Evolutionary conservation across 2,113 vertebrate genomes (phyloP).

Genomic region (Ceratotherium simum): DNA sequence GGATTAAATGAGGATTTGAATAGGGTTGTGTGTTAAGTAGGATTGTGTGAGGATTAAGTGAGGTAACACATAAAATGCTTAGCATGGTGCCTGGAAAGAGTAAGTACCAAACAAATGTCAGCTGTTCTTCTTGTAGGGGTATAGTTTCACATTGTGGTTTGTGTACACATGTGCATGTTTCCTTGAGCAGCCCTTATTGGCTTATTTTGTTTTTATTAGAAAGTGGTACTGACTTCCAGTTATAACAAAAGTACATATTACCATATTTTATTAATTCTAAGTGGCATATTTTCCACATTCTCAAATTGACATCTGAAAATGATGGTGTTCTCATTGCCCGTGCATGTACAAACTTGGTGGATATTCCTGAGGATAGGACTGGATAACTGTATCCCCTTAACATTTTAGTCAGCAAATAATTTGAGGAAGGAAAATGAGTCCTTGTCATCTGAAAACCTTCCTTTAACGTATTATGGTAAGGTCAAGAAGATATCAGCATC

Average conservation of each 20-base stretch:
- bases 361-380: not conserved
- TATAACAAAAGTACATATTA: not conserved
- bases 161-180: not conserved
- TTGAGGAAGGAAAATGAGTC: not conserved
- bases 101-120: not conserved
- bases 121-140: not conserved
- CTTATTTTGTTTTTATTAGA: slow-evolving; percentile 34
- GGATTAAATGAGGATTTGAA: not conserved
- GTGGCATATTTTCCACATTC: not conserved
- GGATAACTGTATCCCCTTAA: not conserved
- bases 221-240: not conserved
- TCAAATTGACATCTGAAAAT: not conserved
- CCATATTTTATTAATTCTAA: not conserved
- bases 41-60: not conserved
- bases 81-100: not conserved
- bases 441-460: not conserved
- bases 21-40: not conserved
- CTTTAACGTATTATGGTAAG: not conserved
- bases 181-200: not conserved
- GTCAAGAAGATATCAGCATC: not conserved
- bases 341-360: not conserved
- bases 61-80: not conserved
- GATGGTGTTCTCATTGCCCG: not conserved
- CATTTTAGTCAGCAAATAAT: not conserved
- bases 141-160: not conserved